Evolutionary conservation across 2,113 vertebrate genomes (phyloP).

Genomic region (Oceanodroma tethys): DNA sequence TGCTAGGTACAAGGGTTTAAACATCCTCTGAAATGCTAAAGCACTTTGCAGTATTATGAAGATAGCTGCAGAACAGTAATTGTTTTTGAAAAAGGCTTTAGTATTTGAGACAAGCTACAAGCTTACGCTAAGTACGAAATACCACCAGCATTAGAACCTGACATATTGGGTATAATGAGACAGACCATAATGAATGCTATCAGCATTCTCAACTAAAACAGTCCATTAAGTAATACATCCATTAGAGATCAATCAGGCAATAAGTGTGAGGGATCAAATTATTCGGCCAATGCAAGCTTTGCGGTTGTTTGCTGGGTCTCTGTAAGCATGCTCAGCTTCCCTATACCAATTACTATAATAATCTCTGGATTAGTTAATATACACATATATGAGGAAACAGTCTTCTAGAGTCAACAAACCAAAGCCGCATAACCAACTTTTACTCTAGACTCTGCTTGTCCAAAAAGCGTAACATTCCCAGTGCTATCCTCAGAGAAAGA

Average conservation of each 20-base stretch:
- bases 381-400: not conserved
- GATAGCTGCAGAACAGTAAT: not conserved
- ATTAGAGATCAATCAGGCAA: not conserved
- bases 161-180: not conserved
- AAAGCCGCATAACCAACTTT: not conserved
- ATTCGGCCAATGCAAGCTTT: not conserved
- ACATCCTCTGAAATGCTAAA: not conserved
- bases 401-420: not conserved
- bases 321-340: not conserved
- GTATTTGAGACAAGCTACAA: not conserved
- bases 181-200: not conserved
- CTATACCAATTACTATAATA: not conserved
- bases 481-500: not conserved
- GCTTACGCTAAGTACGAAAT: not conserved
- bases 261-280: not conserved
- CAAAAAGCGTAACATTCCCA: not conserved
- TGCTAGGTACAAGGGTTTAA: not conserved
- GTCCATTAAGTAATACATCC: not conserved
- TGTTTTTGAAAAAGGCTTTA: not conserved
- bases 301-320: not conserved
- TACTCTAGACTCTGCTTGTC: not conserved
- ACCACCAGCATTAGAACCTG: not conserved
- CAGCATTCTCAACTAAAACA: not conserved
- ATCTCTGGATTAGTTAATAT: not conserved
- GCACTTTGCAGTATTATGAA: not conserved